Base-by-base conservation (phyloP, 2,888 invertebrate species). In the Dusona sp. region DNA sequence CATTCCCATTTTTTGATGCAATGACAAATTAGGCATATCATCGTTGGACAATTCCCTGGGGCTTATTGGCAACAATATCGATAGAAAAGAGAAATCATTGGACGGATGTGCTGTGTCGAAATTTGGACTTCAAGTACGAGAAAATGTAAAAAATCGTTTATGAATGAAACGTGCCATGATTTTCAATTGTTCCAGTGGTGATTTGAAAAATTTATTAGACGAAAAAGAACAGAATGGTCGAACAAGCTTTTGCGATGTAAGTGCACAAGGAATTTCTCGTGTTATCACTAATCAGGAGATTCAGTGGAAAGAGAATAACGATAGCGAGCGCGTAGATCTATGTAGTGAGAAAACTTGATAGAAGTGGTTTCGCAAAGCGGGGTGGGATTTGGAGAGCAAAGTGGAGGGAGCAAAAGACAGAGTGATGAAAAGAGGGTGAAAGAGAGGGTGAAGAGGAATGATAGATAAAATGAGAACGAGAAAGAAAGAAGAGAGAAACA, bases 371-470 rank as follows among this genome's bases (percentile, higher is more conserved):
- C 68, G 79, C 25, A 67, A 72, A 72, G 79, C 57, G 79, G 68
- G 22, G 84, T 22, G 79, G 11, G 80, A 33, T 42, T 25, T 8
- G 67, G 16, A 13, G 72, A 51, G 48, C 48, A 61, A 48, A 48
- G 54, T 25, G 57, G 25, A 33, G 57, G 48, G 13, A 75, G 74
- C 51, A 48, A 36, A 61, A 84, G 79, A 65, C n/a, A 74, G 45
- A 77, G 73, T 75, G 73, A 86, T 80, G 87, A 85, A 74, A 74
- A 79, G 79, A 38, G 38, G 38, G 33, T 33, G 33, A 33, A 2
- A 33, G 33, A 33, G 42, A 77, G 83, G 73, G 86, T 57, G 78
- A 78, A 57, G 45, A 45, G 45, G 38, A 64, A 51, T 64, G 61
- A 57, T 22, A 67, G 83, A 75, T 67, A 68, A 65, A 67, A 42